phyloP scores from a whole-genome alignment of 92 coral and sea anemone genomes.

The Palythoa grandis region DNA sequence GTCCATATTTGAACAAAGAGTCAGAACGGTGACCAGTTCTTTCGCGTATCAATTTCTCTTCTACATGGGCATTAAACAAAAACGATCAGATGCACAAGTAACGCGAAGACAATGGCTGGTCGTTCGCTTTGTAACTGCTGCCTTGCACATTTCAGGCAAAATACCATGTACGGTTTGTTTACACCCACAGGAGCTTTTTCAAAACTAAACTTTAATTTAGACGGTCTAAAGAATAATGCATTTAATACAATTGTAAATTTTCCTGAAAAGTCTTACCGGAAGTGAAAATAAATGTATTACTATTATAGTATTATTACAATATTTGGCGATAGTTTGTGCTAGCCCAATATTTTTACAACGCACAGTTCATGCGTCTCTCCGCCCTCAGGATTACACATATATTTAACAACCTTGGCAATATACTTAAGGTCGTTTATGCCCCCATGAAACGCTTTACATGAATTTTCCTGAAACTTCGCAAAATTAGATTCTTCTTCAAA shows the following conservation, averaged over 20 bases:
- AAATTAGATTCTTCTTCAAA: conserved; percentile 35
- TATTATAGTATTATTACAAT: neutral
- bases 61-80: neutral
- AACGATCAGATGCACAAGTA: neutral
- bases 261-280: too few species aligned
- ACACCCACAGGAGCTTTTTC: conserved; percentile 42
- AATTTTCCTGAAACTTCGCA: conserved; percentile 42
- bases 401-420: conserved; percentile 36
- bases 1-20: conserved; percentile 31
- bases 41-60: neutral
- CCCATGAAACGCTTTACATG: conserved; percentile 57
- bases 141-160: neutral
- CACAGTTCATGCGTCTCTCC: conserved; percentile 11
- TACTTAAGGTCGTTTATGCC: conserved; percentile 46
- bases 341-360: conserved; percentile 29
- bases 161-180: neutral
- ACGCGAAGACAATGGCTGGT: neutral
- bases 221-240: conserved; percentile 46
- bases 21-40: neutral
- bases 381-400: conserved; percentile 23
- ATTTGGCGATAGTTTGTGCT: conserved; percentile 10
- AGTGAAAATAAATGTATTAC: too few species aligned
- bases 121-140: neutral
- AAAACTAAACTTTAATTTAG: conserved; percentile 19
- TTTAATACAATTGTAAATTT: too few species aligned